Conservation (phyloP, 2,888 invertebrate genomes). For the Glaucopsyche alexis region DNA sequence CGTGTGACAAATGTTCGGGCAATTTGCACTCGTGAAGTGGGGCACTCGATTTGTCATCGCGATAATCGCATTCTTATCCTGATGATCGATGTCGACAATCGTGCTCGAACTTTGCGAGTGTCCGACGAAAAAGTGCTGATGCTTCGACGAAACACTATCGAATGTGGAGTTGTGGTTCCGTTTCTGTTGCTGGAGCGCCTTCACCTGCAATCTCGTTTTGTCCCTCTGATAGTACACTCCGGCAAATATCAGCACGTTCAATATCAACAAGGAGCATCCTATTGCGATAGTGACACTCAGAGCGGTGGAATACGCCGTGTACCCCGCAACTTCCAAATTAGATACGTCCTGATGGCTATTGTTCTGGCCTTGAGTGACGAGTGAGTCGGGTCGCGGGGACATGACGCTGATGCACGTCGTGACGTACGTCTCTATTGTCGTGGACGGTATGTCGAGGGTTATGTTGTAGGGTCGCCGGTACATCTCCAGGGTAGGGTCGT, state of each 20-base stretch:
- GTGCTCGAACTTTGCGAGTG: conserved; percentile 90
- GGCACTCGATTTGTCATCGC: conserved; percentile 75
- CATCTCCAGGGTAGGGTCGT: conserved; percentile 82
- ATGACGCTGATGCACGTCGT: conserved; percentile 86
- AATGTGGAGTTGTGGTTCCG: conserved; percentile 78
- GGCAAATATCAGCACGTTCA: conserved; percentile 91
- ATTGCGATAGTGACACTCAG: conserved; percentile 89
- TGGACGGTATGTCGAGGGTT: conserved; percentile 72
- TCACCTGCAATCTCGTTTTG: conserved; percentile 88
- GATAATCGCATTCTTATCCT: conserved; percentile 80
- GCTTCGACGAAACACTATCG: conserved; percentile 83
- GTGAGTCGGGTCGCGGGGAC: conserved; percentile 83
- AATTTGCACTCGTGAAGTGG: conserved; percentile 71
- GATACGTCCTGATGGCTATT: conserved; percentile 88
- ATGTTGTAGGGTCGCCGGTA: conserved; percentile 82
- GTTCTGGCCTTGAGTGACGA: conserved; percentile 70
- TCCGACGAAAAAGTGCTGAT: conserved; percentile 88
- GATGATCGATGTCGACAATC: conserved; percentile 91
- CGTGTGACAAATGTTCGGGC: conserved; percentile 80
- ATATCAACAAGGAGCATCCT: conserved; percentile 88
- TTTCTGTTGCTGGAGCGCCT: conserved; percentile 85
- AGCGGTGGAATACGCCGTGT: conserved; percentile 87
- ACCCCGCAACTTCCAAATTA: conserved; percentile 89
- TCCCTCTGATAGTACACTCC: conserved; percentile 91
- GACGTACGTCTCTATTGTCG: conserved; percentile 82